These are phyloP conservation scores for Villa cingulata DNA, from an alignment of 2,888 invertebrate genomes.

Conservation along the genomic window DNA sequence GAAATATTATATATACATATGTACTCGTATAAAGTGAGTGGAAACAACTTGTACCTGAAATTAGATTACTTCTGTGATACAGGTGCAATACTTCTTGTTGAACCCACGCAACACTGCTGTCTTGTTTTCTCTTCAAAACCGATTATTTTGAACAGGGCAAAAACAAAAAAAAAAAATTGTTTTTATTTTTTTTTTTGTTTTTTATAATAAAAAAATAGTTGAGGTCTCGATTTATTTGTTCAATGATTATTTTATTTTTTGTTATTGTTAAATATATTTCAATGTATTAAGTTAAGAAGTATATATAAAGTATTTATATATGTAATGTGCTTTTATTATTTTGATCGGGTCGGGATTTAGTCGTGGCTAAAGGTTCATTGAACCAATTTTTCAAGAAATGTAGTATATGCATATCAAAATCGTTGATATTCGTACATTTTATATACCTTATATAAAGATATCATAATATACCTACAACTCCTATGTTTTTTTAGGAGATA, in stretches of 20 bases:
- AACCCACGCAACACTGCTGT: constrained; percentile 18
- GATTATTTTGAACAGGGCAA: constrained; percentile 5
- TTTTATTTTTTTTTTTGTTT: too few species aligned
- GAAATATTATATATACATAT: too few species aligned
- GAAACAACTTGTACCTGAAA: constrained; percentile 21
- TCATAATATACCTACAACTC: too few species aligned
- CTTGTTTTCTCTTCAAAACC: constrained; percentile 10
- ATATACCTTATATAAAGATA: too few species aligned
- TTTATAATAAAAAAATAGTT: constrained; percentile 11
- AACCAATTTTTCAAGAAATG: neutral
- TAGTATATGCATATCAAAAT: too few species aligned
- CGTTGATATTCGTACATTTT: too few species aligned
- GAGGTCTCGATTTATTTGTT: constrained; percentile 19
- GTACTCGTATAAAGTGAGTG: constrained; percentile 19
- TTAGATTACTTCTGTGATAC: constrained; percentile 22
- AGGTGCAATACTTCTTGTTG: constrained; percentile 21
- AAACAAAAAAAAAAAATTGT: neutral
- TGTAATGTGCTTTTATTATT: neutral
- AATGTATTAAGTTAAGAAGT: too few species aligned
- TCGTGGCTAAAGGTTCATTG: constrained; percentile 6
- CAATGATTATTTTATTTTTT: constrained; percentile 2
- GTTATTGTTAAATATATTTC: too few species aligned
- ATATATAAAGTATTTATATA: too few species aligned
- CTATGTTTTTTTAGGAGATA: too few species aligned
- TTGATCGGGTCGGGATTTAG: neutral